These are phyloP conservation scores for Tyria jacobaeae DNA, from an alignment of 2,888 invertebrate genomes.

Conservation along the genomic window DNA sequence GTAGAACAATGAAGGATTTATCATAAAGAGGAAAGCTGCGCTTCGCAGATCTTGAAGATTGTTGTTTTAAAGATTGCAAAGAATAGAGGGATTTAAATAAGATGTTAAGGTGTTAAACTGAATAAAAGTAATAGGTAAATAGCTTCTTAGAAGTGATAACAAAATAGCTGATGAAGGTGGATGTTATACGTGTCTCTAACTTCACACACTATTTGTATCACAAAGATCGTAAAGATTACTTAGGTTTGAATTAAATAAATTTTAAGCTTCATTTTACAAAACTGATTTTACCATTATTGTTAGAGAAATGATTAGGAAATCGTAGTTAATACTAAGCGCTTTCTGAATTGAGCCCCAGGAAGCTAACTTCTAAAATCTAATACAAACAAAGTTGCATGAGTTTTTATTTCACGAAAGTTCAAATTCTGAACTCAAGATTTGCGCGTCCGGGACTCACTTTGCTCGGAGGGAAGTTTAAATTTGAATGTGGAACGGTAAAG, in stretches of 20 bases:
- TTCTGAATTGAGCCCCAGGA: too few species aligned
- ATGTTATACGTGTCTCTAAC: too few species aligned
- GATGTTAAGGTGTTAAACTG: not conserved
- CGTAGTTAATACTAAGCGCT: too few species aligned
- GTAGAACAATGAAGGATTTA: constrained; percentile 18
- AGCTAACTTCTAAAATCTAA: constrained; percentile 29
- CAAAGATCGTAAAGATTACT: too few species aligned
- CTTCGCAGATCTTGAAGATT: not conserved
- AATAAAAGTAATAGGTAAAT: not conserved
- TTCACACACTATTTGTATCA: too few species aligned
- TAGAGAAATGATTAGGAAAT: too few species aligned
- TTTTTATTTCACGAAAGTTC: constrained; percentile 46
- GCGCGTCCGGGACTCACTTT: constrained; percentile 27
- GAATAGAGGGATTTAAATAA: not conserved
- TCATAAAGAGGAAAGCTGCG: constrained; percentile 5
- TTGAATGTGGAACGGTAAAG: constrained; percentile 72
- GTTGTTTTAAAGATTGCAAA: too few species aligned
- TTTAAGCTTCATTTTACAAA: too few species aligned
- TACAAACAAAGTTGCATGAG: constrained; percentile 18
- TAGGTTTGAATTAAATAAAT: too few species aligned
- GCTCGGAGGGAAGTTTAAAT: constrained; percentile 63
- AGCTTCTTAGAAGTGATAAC: not conserved
- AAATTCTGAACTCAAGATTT: constrained; percentile 57
- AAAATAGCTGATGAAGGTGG: not conserved
- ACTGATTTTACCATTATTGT: too few species aligned